Percentiles rank a stretch among this genome's conserved stretches.
These are phyloP conservation scores for Ostrea edulis DNA, from an alignment of 1,140 invertebrate species.

Conservation along the genomic window DNA sequence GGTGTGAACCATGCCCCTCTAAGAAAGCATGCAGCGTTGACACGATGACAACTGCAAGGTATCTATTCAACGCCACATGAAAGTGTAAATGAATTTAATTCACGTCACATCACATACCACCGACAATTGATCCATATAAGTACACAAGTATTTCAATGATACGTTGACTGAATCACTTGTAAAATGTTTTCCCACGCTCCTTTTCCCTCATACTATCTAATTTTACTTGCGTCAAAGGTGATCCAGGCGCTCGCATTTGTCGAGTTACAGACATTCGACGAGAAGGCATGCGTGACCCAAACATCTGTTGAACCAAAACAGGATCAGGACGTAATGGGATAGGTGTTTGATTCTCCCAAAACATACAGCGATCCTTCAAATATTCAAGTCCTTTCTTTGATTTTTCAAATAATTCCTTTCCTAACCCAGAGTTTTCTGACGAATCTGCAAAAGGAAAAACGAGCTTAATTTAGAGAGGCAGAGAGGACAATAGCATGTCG, in stretches of 20 bases:
- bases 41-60: too few relatives aligned
- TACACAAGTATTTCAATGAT: constrained; percentile 16
- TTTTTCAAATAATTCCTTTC: constrained; percentile 39
- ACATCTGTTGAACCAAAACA: constrained; percentile 27
- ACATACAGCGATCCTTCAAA: constrained; percentile 35
- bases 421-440: constrained; percentile 18
- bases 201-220: constrained; percentile 28
- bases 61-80: too few relatives aligned
- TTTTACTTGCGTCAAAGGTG: constrained; percentile 40
- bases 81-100: not conserved
- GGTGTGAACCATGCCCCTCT: too few relatives aligned
- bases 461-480: not conserved
- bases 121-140: not conserved
- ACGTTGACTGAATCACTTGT: not conserved
- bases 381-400: constrained; percentile 43
- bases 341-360: constrained; percentile 43
- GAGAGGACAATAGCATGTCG: too few relatives aligned
- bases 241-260: not conserved
- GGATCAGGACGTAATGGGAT: constrained; percentile 40
- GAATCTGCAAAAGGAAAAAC: constrained; percentile 27
- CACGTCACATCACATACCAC: constrained; percentile 9
- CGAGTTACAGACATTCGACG: constrained; percentile 13
- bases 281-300: constrained; percentile 23
- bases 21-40: too few relatives aligned
- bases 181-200: constrained; percentile 39